Percentiles rank a stretch among this genome's conserved stretches.
phyloP scores from a whole-genome alignment of 2,797 vertebrate genomes.

The Acropternis orthonyx region DNA sequence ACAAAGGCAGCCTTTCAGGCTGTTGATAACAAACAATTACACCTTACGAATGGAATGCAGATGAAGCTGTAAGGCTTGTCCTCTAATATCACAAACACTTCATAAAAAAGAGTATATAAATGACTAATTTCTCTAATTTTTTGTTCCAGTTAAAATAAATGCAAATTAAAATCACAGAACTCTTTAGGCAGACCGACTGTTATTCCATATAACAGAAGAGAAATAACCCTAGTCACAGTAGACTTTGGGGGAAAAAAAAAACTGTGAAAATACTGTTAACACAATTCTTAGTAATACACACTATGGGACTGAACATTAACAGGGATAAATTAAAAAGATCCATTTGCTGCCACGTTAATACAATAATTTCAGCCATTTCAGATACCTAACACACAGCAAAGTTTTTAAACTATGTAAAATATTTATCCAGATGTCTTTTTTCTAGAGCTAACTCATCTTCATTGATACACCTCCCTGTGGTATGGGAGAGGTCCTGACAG shows the following conservation, averaged over 20 bases:
- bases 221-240: neutral
- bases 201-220: neutral
- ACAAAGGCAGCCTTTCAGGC: neutral
- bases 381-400: neutral
- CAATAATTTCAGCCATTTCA: neutral
- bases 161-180: slow-evolving; percentile 8
- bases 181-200: slow-evolving; percentile 11
- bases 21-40: slow-evolving; percentile 13
- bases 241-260: neutral
- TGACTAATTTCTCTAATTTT: slow-evolving; percentile 15
- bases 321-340: neutral
- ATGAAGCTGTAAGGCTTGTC: neutral
- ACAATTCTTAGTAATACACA: neutral
- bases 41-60: neutral
- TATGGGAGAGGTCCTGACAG: neutral
- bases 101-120: neutral
- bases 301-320: neutral
- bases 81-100: neutral
- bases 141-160: neutral
- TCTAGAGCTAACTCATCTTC: neutral
- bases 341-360: neutral
- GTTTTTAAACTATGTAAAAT: neutral
- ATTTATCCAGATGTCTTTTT: neutral
- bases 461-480: neutral
- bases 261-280: neutral